Conservation (phyloP, 2,113 vertebrate genomes). For the Pteronura brasiliensis region DNA sequence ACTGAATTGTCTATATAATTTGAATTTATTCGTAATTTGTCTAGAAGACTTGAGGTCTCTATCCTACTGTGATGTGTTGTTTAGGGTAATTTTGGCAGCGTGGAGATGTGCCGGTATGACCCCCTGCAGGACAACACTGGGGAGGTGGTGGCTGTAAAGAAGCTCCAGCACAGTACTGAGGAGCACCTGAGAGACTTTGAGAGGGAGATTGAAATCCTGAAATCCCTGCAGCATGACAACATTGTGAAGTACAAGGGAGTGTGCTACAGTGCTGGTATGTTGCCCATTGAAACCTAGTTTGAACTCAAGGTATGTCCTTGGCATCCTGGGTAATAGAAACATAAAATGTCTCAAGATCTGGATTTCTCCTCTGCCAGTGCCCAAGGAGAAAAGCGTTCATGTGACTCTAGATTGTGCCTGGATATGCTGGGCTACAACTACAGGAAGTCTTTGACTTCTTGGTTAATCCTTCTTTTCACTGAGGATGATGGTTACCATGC, state of each 20-base stretch:
- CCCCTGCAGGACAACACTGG: slow-evolving; percentile 97
- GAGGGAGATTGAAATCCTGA: slow-evolving; percentile 98
- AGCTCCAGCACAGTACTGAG: slow-evolving; percentile 96
- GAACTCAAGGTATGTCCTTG: neutral
- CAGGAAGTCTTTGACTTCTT: neutral
- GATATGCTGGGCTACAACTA: neutral
- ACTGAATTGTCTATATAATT: neutral
- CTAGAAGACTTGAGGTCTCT: slow-evolving; percentile 9
- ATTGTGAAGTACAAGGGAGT: slow-evolving; percentile 99
- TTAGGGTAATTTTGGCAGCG: slow-evolving; percentile 98
- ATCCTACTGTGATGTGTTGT: neutral
- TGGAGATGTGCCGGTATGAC: slow-evolving; percentile 98
- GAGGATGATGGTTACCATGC: neutral
- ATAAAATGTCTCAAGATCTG: neutral
- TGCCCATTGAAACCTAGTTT: neutral
- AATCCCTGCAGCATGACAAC: slow-evolving; percentile 97
- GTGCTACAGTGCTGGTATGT: slow-evolving; percentile 95
- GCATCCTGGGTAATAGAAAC: neutral
- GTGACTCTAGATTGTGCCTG: neutral
- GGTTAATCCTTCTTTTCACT: neutral
- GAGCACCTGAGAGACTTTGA: slow-evolving; percentile 97
- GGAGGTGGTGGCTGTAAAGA: slow-evolving; percentile 98
- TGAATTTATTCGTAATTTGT: neutral
- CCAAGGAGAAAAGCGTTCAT: neutral
- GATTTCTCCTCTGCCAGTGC: neutral